phyloP scores from a whole-genome alignment of 2,888 invertebrate species.

The Adelphocoris suturalis region DNA sequence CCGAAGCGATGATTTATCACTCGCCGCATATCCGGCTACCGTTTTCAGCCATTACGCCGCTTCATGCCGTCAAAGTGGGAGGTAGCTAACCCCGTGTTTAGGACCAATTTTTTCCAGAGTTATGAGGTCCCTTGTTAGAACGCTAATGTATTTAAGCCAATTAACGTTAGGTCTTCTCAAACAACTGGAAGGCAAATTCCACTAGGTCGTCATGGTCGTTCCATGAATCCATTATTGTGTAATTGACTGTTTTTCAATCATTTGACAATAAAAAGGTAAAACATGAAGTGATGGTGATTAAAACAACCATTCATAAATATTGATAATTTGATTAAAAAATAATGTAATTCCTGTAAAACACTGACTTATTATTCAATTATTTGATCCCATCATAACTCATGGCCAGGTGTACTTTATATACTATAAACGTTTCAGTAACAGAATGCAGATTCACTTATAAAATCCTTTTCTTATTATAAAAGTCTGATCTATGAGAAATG shows the following conservation, averaged over 20 bases:
- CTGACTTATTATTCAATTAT: neutral
- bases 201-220: neutral
- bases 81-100: constrained; percentile 68
- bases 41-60: constrained; percentile 68
- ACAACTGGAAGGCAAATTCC: constrained; percentile 51
- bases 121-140: constrained; percentile 64
- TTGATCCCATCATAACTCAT: no score
- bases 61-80: constrained; percentile 68
- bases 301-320: constrained; percentile 11
- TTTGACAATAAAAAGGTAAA: neutral
- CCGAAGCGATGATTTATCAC: constrained; percentile 65
- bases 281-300: neutral
- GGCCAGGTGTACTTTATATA: no score
- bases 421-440: no score
- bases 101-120: constrained; percentile 64
- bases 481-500: no score
- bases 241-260: constrained; percentile 17
- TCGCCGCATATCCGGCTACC: constrained; percentile 66
- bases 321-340: neutral
- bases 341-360: neutral
- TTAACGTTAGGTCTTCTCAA: constrained; percentile 56
- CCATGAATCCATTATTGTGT: constrained; percentile 45
- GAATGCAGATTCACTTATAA: no score
- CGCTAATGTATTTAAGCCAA: constrained; percentile 67
- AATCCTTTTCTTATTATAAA: no score